Evolutionary conservation across 2,113 vertebrate species (phyloP), one percentile per base, ranked within the genome.

Genomic region (Vulpes lagopus): DNA sequence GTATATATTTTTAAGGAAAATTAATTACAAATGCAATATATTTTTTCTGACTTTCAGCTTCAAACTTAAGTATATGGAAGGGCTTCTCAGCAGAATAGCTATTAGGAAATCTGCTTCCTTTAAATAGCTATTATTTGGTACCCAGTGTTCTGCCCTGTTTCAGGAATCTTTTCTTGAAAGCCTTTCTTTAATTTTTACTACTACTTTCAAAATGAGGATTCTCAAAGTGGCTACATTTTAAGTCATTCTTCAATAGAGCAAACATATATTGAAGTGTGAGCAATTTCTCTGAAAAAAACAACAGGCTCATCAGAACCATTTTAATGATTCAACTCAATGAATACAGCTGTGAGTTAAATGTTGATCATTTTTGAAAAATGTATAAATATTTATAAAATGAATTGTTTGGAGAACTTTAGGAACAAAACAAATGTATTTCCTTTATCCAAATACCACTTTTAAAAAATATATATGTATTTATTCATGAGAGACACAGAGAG

Each of bases 361-460:
- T 7, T 69, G 32, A 92, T 43, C 10, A 10, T 53, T 51, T 81
- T 59, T 82, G 25, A 89, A 49, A 16, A 23, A 74, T 51, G 49
- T 93, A 93, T 59, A 67, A 80, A 85, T 91, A 86, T 71, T 55
- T 57, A 16, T 67, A 35, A 89, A 69, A 35, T 59, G n/a, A 96
- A 76, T 62, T 65, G 1, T 22, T 51, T 20, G 12, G 43, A 82
- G 22, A 89, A 91, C 7, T 62, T 85, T 14, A 89, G 32, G 14
- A 64, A 67, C 57, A 79, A 14, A 84, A 69, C 43, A 1, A 92
- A 53, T 38, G 3, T 14, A 30, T 73, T 59, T 30, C 3, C 14
- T 57, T 51, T 94, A 10, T 14, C 38, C 81, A 84, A 91, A 55
- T 83, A 27, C 10, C 2, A 22, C 81, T 95, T 81, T 76, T 43